Evolutionary conservation across 1,140 invertebrate genomes (phyloP), one percentile per base, ranked within the genome.

Genomic region (Drosophila pseudoananassae): DNA sequence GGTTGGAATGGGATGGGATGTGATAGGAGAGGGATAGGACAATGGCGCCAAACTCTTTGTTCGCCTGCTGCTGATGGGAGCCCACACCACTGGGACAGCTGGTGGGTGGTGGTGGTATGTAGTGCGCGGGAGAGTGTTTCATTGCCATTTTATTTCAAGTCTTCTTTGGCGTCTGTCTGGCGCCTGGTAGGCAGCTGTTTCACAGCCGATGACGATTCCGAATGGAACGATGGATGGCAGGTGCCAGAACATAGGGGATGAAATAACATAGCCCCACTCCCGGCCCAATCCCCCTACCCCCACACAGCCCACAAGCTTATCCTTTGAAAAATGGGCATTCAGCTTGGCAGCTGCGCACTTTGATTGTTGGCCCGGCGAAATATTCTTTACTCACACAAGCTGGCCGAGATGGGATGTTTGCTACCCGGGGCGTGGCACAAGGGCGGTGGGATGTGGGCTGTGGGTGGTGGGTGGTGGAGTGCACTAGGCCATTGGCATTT

Each of bases 401-500:
- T 31, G 51, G 58, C 14, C 27, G 40, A 60, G 25, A 51, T 43
- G 36, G 9, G 9, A 7, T 38, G 36, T 38, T 38, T 38, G 8
- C 8, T 36, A 4, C 69, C 69, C 46, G 65, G 71, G 71, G 71
- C 71, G 71, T 74, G 71, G 71, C 71, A 74, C 65, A 20, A 36
- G 59, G 65, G 51, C 27, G 27, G 17, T 43, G 50, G 50, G 36
- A 20, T 31, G 29, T 51, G 58, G 65, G 50, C 27, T 17, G 17
- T 43, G 50, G 50, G 36, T 27, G 38, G 36, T 51, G 51, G 49
- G 33, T n/a, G 25, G 56, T 60, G 57, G 63, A 87, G 83, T 88
- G 82, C 82, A 87, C 82, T 87, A 87, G 82, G 82, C 82, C 82
- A 87, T 87, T 87, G 83, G 82, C 82, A 87, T 87, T 78, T 76